A percentile compares a stretch with the other conserved stretches of the same genome.
phyloP scores from a whole-genome alignment of 2,888 invertebrate species.

The Lydus trimaculatus region DNA sequence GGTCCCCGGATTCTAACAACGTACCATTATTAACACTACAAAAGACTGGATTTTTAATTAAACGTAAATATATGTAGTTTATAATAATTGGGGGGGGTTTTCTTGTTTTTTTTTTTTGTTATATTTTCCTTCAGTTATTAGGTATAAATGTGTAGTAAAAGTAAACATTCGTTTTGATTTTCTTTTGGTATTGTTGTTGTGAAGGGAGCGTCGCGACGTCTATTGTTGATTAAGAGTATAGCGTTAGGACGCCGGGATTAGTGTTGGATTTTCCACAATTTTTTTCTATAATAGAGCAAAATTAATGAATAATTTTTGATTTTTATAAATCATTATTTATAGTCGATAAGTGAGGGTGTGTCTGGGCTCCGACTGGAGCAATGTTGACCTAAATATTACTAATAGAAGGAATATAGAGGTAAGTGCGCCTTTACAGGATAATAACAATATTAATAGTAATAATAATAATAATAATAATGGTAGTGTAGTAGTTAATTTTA shows the following conservation, averaged over 20 bases:
- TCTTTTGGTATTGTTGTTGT: not conserved
- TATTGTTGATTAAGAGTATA: not conserved
- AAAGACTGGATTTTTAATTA: not conserved
- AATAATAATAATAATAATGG: not conserved
- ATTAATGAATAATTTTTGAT: not conserved
- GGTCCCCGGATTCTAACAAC: conserved; percentile 30
- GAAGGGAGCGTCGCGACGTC: conserved; percentile 6
- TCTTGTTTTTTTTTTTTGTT: not conserved
- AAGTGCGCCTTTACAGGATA: conserved; percentile 6
- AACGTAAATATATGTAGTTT: too few relatives aligned
- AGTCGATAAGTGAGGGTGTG: conserved; percentile 33
- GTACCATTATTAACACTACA: not conserved
- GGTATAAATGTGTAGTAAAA: too few relatives aligned
- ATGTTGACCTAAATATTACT: conserved; percentile 32
- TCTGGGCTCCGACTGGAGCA: conserved; percentile 24
- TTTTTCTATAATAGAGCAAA: not conserved
- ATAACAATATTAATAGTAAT: not conserved
- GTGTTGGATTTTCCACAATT: not conserved
- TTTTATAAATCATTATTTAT: conserved; percentile 2
- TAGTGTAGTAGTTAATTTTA: not conserved
- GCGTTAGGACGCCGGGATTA: not conserved
- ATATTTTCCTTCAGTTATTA: too few relatives aligned
- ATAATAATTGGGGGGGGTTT: too few relatives aligned
- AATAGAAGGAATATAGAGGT: conserved; percentile 19
- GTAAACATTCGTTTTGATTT: too few relatives aligned